Base-by-base conservation (phyloP, 2,888 invertebrate species). In the Nudaria mundana region DNA sequence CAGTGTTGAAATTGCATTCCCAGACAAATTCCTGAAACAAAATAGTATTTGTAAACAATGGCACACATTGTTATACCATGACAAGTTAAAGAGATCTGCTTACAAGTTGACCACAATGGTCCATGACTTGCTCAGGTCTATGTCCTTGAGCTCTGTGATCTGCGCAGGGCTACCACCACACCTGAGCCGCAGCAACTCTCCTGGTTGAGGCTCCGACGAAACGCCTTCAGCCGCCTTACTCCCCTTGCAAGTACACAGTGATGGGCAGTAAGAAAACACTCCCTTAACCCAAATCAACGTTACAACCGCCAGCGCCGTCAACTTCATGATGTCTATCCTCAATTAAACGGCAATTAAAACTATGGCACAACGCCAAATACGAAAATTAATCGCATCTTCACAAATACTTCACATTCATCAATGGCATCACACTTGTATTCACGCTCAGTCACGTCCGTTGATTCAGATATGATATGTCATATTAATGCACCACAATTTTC, bases 71-170 rank as follows among this genome's bases (percentile, higher is more conserved):
- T 8, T 2, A 5, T n/a, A 7, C 7, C 12, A 26, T 6, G 20
- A n/a, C n/a, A 13, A n/a, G 8, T 3, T 13, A 0, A 16, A 10
- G 4, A 15, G n/a, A 10, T 28, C 16, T n/a, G 90, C 93, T 91
- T 88, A 93, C 93, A 93, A 77, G 75, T 92, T 92, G 34, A 92
- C 86, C 50, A 93, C 89, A 65, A 91, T 90, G 48, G 83, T 83
- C 68, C 91, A 90, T 45, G 93, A 76, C 66, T 90, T 90, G 57
- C 90, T 89, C 40, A 93, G 73, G 68, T 93, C 91, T 52, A 93
- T 84, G 67, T 92, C 92, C 51, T 91, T 91, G 20, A 92, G 73
- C 62, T 91, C 91, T 15, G 87, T 86, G 44, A 93, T 89, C 48
- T 90, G 90, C 41, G 91, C 85, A 14, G 91, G 89, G 36, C 74